Evolutionary conservation across 2,888 invertebrate species (phyloP).

Genomic region (Nomada fabriciana): DNA sequence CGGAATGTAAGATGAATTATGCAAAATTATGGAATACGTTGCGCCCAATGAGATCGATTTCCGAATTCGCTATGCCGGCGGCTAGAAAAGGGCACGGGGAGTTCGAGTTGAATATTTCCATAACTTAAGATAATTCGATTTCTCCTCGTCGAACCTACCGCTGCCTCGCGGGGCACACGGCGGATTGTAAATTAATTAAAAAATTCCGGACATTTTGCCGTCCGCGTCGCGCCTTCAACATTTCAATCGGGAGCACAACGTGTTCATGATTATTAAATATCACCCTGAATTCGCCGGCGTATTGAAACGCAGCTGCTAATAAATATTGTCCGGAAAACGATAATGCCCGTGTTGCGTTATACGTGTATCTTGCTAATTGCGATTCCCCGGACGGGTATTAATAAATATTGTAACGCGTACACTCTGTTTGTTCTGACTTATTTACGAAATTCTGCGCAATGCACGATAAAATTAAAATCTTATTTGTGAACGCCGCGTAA

Average conservation of each 20-base stretch:
- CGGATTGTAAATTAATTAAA: constrained; percentile 13
- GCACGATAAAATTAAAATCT: no score
- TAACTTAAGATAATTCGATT: constrained; percentile 24
- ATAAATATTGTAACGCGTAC: not conserved
- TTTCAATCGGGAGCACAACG: not conserved
- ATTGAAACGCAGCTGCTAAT: constrained; percentile 1
- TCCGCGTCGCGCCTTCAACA: not conserved
- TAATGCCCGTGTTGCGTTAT: not conserved
- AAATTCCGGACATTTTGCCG: not conserved
- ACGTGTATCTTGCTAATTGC: constrained; percentile 3
- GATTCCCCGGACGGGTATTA: not conserved
- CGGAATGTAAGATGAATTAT: constrained; percentile 39
- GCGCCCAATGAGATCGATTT: constrained; percentile 45
- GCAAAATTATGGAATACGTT: constrained; percentile 56
- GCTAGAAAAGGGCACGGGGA: constrained; percentile 7
- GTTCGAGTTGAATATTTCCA: constrained; percentile 40
- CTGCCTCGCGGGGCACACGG: not conserved
- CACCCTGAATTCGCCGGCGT: not conserved
- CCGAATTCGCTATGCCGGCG: constrained; percentile 25
- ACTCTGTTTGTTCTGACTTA: no score
- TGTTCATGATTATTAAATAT: constrained; percentile 4
- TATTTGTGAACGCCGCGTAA: no score
- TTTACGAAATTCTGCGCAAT: no score
- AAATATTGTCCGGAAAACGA: not conserved
- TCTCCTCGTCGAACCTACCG: not conserved